A percentile compares a stretch with the other conserved stretches of the same genome.
phyloP scores from a whole-genome alignment of 2,888 invertebrate species.

The Diarsia dahlii region DNA sequence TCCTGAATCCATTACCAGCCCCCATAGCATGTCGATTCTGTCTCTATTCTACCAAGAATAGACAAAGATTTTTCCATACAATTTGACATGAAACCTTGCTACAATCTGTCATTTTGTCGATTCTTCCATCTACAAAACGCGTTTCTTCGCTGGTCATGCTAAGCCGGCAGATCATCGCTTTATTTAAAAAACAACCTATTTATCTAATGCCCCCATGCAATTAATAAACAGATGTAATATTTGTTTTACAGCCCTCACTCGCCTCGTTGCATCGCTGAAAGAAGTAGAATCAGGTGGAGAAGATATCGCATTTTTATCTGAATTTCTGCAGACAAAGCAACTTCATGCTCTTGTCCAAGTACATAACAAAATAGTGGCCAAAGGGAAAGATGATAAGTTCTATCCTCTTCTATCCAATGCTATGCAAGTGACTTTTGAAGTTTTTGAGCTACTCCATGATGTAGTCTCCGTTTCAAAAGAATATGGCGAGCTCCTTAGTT shows the following conservation, averaged over 20 bases:
- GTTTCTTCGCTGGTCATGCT: too few relatives aligned
- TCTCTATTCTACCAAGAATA: too few relatives aligned
- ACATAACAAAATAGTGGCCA: conserved; percentile 96
- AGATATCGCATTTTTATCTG: conserved; percentile 96
- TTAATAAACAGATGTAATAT: conserved; percentile 5
- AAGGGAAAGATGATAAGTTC: conserved; percentile 96
- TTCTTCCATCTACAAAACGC: too few relatives aligned
- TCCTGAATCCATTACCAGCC: too few relatives aligned
- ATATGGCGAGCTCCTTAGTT: conserved; percentile 94
- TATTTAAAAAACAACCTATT: not conserved
- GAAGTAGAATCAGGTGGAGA: conserved; percentile 95
- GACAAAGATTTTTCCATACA: too few relatives aligned
- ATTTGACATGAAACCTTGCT: too few relatives aligned
- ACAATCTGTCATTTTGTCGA: too few relatives aligned
- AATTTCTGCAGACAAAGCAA: conserved; percentile 96
- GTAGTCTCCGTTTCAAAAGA: conserved; percentile 93
- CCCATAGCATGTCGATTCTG: too few relatives aligned
- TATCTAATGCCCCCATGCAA: not conserved
- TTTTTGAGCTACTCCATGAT: conserved; percentile 93
- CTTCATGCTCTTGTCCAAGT: conserved; percentile 97
- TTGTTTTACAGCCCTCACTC: conserved; percentile 93
- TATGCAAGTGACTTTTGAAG: conserved; percentile 95
- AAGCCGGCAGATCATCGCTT: too few relatives aligned
- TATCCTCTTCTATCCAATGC: conserved; percentile 96
- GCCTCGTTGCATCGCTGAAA: conserved; percentile 95